These are phyloP conservation scores for Drosophila bipectinata DNA, from an alignment of 1,140 invertebrate species.

Conservation along the genomic window DNA sequence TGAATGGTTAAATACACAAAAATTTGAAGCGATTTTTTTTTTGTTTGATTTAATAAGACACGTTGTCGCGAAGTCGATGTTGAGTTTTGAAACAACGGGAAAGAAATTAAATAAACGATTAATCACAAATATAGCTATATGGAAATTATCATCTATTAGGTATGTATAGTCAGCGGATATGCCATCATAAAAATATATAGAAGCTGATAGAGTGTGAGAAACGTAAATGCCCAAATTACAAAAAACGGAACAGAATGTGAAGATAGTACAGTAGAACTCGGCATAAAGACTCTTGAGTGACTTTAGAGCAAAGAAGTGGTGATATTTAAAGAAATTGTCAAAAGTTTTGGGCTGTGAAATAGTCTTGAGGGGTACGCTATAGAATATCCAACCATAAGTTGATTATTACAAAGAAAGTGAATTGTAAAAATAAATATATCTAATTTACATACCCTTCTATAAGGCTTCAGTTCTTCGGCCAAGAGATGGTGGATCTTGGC, in stretches of 20 bases:
- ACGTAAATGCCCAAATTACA: conserved; percentile 67
- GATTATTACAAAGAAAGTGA: conserved; percentile 39
- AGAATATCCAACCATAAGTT: conserved; percentile 51
- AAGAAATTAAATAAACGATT: conserved; percentile 79
- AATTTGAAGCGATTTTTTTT: conserved; percentile 51
- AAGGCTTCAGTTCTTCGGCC: conserved; percentile 95
- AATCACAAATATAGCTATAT: conserved; percentile 72
- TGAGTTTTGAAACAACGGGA: conserved; percentile 70
- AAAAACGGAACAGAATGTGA: conserved; percentile 50
- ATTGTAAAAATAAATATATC: background rate
- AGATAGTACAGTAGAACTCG: conserved; percentile 31
- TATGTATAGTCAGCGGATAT: conserved; percentile 46
- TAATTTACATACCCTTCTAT: conserved; percentile 91
- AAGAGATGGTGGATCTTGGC: conserved; percentile 96
- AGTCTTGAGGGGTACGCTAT: conserved; percentile 26
- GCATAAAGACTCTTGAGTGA: conserved; percentile 34
- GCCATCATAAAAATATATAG: conserved; percentile 33
- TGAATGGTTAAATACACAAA: conserved; percentile 45
- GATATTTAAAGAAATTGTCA: conserved; percentile 10
- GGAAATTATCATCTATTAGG: conserved; percentile 55
- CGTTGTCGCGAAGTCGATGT: conserved; percentile 74
- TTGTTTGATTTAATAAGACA: conserved; percentile 33
- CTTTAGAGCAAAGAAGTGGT: conserved; percentile 11
- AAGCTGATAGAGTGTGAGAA: conserved; percentile 51
- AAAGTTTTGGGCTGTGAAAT: conserved; percentile 33